These are phyloP conservation scores for Heteromormyrus szaboi DNA, from an alignment of 2,797 vertebrate species.

Conservation along the genomic window DNA sequence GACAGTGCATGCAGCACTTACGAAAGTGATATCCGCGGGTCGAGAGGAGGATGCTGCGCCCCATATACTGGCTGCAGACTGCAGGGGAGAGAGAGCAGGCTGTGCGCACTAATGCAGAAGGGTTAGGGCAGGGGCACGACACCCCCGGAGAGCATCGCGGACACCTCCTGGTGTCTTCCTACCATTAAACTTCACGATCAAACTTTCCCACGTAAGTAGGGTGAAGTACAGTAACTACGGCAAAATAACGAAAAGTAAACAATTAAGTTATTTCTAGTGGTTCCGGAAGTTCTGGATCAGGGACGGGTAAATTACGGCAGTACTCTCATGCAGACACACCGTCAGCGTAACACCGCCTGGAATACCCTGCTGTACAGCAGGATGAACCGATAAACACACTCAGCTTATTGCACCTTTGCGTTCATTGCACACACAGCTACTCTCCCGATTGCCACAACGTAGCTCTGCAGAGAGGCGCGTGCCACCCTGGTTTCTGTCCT, in stretches of 20 bases:
- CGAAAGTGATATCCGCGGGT: constrained; percentile 81
- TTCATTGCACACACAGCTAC: background rate
- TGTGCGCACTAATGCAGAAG: background rate
- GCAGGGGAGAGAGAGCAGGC: constrained; percentile 26
- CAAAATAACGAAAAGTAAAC: background rate
- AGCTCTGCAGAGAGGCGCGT: background rate
- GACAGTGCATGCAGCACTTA: constrained; percentile 56
- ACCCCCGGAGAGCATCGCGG: background rate
- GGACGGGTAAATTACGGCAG: background rate
- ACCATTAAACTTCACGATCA: background rate
- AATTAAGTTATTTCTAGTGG: background rate
- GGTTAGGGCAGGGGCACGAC: background rate
- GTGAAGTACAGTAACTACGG: background rate
- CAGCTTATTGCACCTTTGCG: background rate
- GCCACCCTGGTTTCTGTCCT: background rate
- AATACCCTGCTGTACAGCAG: background rate
- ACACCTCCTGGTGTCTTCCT: background rate
- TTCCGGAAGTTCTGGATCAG: background rate
- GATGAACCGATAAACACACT: background rate
- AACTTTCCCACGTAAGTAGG: background rate
- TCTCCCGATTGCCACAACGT: background rate
- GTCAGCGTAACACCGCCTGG: background rate
- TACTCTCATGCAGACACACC: background rate
- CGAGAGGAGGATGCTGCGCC: constrained; percentile 92
- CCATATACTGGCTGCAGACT: constrained; percentile 94